Evolutionary conservation across 2,113 vertebrate species (phyloP), one percentile per base, ranked within the genome.

Genomic region (Cercopithecus mona): DNA sequence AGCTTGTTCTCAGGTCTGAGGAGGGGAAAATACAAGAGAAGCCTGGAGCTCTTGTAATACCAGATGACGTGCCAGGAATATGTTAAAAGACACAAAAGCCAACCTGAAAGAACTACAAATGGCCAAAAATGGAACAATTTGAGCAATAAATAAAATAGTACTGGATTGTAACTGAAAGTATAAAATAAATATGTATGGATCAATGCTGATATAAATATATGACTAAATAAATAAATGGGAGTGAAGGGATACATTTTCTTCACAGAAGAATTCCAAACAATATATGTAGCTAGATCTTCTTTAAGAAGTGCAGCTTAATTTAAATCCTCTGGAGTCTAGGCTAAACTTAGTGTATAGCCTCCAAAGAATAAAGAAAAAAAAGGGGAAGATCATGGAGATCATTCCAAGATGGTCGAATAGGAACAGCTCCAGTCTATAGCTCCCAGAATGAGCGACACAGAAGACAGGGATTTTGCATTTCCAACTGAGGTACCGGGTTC

Each of bases 251-350:
- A 45, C 68, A 79, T 48, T 80, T 50, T 38, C 48, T 61, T 70
- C 66, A 79, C 3, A 70, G 48, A 87, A n/a, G 59, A 88, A 70
- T 59, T 48, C 32, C 35, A 81, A 81, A 18, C 0, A 6, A 70
- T 48, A 12, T 50, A 59, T 70, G 12, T 25, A 79, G 32, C 50
- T 61, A 73, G 72, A 12, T 32, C 27, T 16, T 45, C 66, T 43
- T 88, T 48, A 72, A 88, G 57, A 95, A 84, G n/a, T 70, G 18
- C 30, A 68, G 32, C 12, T 94, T 90, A 76, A 90, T 16, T 94
- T 90, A 66, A 90, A 76, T 76, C 8, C 30, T 38, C 38, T 45
- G 84, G 27, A 79, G 45, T 76, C 1, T 55, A 13, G 27, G 7
- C 50, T 48, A 57, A 30, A 6, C 17, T 68, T 66, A 75, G 17